Conservation (phyloP, 2,888 invertebrate species). For the Cataglyphis livida region DNA sequence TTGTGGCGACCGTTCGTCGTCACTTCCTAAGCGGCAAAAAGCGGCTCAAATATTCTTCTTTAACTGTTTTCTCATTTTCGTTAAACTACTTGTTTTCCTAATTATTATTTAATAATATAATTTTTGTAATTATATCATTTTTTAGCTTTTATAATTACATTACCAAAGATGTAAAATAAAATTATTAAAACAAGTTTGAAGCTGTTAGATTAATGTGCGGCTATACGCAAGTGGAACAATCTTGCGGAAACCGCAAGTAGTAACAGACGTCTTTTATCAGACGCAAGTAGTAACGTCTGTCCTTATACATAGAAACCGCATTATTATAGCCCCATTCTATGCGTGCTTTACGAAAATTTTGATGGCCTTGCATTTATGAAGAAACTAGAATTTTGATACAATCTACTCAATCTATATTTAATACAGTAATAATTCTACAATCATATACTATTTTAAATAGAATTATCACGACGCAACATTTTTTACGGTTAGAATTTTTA, state of each 20-base stretch:
- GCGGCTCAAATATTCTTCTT: not conserved
- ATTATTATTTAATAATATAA: not conserved
- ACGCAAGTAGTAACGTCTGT: slow-evolving; percentile 20
- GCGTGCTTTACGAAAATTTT: not conserved
- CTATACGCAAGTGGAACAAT: not conserved
- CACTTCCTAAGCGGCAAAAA: slow-evolving; percentile 5
- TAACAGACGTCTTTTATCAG: slow-evolving; percentile 29
- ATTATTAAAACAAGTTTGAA: not conserved
- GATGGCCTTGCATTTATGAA: slow-evolving; percentile 32
- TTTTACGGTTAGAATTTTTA: slow-evolving; percentile 14
- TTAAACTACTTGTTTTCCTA: not conserved
- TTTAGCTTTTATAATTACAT: not conserved
- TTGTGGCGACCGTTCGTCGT: slow-evolving; percentile 25
- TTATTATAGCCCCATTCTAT: slow-evolving; percentile 8
- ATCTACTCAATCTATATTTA: slow-evolving; percentile 1
- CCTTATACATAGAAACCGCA: not conserved
- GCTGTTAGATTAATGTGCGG: slow-evolving; percentile 7
- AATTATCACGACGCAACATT: slow-evolving; percentile 15
- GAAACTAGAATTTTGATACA: not conserved
- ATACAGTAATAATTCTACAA: not conserved
- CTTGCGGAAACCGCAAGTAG: slow-evolving; percentile 17
- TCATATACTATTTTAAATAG: not conserved
- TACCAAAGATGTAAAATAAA: not conserved
- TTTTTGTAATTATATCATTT: not conserved
- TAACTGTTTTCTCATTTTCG: not conserved